These are phyloP conservation scores for Pammene aurita DNA, from an alignment of 2,888 invertebrate species.

Conservation along the genomic window DNA sequence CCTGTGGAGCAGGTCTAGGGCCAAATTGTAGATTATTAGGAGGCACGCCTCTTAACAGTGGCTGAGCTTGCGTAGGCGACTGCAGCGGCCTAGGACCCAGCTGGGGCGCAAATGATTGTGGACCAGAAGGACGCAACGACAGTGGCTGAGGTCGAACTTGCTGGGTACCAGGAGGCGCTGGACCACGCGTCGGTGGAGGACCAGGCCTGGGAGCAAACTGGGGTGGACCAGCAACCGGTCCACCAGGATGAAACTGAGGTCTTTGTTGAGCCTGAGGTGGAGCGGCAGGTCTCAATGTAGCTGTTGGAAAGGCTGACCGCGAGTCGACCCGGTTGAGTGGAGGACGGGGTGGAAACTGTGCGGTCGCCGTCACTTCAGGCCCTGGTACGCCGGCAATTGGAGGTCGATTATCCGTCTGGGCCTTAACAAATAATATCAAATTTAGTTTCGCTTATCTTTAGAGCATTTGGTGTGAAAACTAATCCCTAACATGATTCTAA, in stretches of 20 bases:
- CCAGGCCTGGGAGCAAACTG: constrained; percentile 69
- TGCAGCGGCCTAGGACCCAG: constrained; percentile 66
- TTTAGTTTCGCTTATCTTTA: constrained; percentile 4
- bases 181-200: constrained; percentile 61
- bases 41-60: constrained; percentile 71
- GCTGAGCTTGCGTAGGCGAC: constrained; percentile 61
- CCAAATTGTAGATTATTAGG: constrained; percentile 79
- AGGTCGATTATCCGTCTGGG: constrained; percentile 67
- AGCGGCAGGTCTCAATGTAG: constrained; percentile 61
- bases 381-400: constrained; percentile 59
- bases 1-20: constrained; percentile 72
- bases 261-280: constrained; percentile 62
- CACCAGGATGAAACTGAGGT: constrained; percentile 77
- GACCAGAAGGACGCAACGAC: constrained; percentile 65
- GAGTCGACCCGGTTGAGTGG: constrained; percentile 72
- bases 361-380: constrained; percentile 56
- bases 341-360: constrained; percentile 64
- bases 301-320: constrained; percentile 67
- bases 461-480: background rate
- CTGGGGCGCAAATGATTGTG: constrained; percentile 68
- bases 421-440: constrained; percentile 60
- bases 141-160: constrained; percentile 63
- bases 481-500: background rate
- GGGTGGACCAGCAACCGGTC: constrained; percentile 65
- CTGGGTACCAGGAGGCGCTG: constrained; percentile 60